Evolutionary conservation across 2,113 vertebrate species (phyloP), one percentile per base, ranked within the genome.

Genomic region (Pelecanoides urinatrix): DNA sequence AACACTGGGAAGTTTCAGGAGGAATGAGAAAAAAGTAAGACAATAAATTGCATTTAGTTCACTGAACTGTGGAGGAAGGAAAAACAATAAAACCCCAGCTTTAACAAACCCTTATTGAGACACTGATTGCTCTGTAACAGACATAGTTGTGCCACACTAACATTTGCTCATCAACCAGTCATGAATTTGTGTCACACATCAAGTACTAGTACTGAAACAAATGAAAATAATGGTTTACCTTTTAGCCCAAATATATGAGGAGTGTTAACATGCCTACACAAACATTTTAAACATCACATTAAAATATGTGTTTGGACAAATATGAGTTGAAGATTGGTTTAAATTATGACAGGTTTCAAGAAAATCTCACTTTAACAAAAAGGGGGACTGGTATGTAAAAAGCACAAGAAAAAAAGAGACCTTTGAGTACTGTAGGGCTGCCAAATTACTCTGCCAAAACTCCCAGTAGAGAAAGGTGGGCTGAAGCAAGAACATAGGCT

Each of bases 101-200:
- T 95, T 95, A 96, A 86, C 76, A 95, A 96, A 97, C 62, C 62
- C 72, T 95, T 96, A 80, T 87, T 95, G 93, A 97, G 93, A 92
- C 49, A 47, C 68, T 96, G 86, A 93, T 83, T 91, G 72, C 44
- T 95, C 82, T 85, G 53, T 90, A 96, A 88, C 78, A 90, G 91
- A 78, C 70, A n/a, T 81, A 88, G 88, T 89, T 90, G 88, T 87
- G 63, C 78, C 90, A 61, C 0, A 3, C 86, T 92, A 91, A 75
- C 42, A 56, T 86, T 96, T 96, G 86, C 94, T 93, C 63, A 95
- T 95, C 95, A 94, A 79, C 73, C 13, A 88, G 56, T 75, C 76
- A 61, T 81, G 88, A 95, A 91, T 94, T 91, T 94, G 58, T 86
- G 77, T 92, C 78, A 75, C 53, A 94, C 62, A 92, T 95, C 94